phyloP scores from a whole-genome alignment of 2,797 vertebrate genomes.

The Sebastes vulpes region DNA sequence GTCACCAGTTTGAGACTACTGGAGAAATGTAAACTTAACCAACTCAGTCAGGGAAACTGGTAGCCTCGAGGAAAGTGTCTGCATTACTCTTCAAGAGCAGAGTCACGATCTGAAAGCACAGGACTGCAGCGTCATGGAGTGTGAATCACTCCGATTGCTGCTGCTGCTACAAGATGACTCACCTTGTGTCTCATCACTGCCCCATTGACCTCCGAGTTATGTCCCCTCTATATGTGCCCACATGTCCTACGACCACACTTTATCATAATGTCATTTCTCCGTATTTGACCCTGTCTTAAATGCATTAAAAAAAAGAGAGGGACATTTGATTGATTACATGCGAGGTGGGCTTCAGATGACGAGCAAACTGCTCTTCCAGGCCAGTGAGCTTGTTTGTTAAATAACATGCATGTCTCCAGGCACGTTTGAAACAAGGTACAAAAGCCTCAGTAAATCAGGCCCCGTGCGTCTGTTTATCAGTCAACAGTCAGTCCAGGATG shows the following conservation, averaged over 20 bases:
- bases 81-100: conserved; percentile 6
- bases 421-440: conserved; percentile 18
- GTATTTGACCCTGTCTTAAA: conserved; percentile 21
- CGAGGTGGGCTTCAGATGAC: conserved; percentile 39
- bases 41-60: not conserved
- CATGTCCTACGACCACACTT: not conserved
- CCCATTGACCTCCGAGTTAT: not conserved
- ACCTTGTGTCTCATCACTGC: not conserved
- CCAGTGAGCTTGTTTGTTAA: conserved; percentile 54
- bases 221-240: not conserved
- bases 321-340: conserved; percentile 44
- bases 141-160: not conserved
- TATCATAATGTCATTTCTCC: not conserved
- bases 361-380: conserved; percentile 41
- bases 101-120: not conserved
- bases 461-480: conserved; percentile 30
- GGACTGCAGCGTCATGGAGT: not conserved
- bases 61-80: not conserved
- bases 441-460: conserved; percentile 1
- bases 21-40: not conserved
- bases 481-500: conserved; percentile 29
- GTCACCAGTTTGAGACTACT: not conserved
- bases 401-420: conserved; percentile 46
- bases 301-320: conserved; percentile 17
- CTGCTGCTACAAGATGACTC: not conserved